Base-by-base conservation (phyloP, 2,888 invertebrate species). In the Nemotelus nigrinus region DNA sequence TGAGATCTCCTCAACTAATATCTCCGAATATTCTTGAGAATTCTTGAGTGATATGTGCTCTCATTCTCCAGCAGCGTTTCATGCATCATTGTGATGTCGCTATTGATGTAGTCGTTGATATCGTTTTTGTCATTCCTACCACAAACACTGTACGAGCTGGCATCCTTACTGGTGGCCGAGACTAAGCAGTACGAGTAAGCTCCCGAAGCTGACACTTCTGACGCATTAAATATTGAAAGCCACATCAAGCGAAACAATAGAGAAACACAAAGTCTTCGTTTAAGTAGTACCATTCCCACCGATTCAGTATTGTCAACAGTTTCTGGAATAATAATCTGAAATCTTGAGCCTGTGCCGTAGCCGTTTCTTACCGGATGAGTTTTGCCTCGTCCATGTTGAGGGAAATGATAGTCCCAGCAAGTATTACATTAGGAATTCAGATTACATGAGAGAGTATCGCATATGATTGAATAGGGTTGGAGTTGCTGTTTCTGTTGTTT, bases 191-290 rank as follows among this genome's bases (percentile, higher is more conserved):
- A 25, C 25, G 25, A 72, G 60, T 70, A 70, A 70, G 60, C 74
- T 63, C 41, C 60, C 60, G 25, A 60, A 74, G 74, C 74, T 74
- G 74, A 60, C 63, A 63, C 63, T 63, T 74, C 63, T 74, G 63
- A 74, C 74, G 60, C 74, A 74, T 74, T 50, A 74, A 74, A 63
- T 74, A 74, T 74, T 74, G 60, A 74, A 74, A 74, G 74, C 74
- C 39, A 74, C 50, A 60, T 63, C 70, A 70, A 47, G 55, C 43
- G 55, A 70, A 55, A 70, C 55, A 70, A 70, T 68, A 50, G 41
- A 48, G 50, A 39, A 68, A n/a, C 50, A 53, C 6, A 47, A n/a
- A n/a, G 10, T 44, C 2, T 7, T 5, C 48, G 41, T 43, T 44
- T 43, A 39, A 55, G 55, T 43, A 53, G 25, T 8, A 2, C 43